Evolutionary conservation across 2,888 invertebrate genomes (phyloP), one percentile per base, ranked within the genome.

Genomic region (Cantharis lateralis): DNA sequence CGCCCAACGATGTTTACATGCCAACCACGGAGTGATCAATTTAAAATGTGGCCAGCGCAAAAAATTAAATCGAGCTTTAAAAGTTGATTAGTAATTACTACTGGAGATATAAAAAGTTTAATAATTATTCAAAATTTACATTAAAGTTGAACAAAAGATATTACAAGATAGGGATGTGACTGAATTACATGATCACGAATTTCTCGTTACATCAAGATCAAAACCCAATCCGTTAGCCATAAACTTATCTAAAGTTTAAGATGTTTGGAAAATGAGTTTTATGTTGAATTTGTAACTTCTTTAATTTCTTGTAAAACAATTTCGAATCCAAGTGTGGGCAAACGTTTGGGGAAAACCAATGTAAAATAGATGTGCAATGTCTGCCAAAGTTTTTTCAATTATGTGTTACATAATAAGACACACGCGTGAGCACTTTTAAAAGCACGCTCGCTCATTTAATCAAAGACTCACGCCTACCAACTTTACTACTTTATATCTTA

Each of bases 131-230:
- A 48, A 48, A 48, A 48, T 48, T 48, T 48, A n/a, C 48, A 48
- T 48, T 48, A 48, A 48, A 48, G n/a, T 48, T 48, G 48, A 48
- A 48, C 48, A 48, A 48, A 48, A 48, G 48, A 48, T 48, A 48
- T 48, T 48, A 48, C n/a, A 48, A 48, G 48, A 48, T 48, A 48
- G 48, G n/a, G n/a, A 48, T 48, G 48, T 48, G 48, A 48, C 48
- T 48, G 71, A 68, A 75, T 75, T 75, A 62, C 71, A 62, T 64
- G 61, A 71, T 75, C 68, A 71, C 66, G 71, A 68, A 32, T 71
- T 66, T 68, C 71, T 62, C 48, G 68, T 72, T 75, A 68, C 71
- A 71, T 75, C 71, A 71, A 72, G 75, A 73, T 71, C 68, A 32
- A 64, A 15, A 32, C 20, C 66, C 64, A 72, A 72, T 72, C 72